Evolutionary conservation across 2,888 invertebrate species (phyloP).

Genomic region (Phaedon cochleariae): DNA sequence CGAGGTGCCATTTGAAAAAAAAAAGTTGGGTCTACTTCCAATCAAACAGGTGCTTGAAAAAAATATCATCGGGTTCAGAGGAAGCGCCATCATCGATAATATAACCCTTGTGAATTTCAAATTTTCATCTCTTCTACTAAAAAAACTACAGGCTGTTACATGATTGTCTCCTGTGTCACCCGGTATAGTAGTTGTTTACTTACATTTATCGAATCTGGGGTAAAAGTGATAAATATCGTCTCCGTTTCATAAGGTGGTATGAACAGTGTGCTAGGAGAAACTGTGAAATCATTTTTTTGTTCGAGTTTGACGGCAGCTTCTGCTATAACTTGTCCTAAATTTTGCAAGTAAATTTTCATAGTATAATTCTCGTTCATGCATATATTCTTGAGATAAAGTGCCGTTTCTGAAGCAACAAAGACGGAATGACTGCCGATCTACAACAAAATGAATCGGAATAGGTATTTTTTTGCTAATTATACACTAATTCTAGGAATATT

Average conservation of each 20-base stretch:
- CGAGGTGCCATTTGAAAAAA: no score
- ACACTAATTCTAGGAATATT: no score
- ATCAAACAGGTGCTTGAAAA: no score
- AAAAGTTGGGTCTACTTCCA: no score
- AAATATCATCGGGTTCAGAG: no score
- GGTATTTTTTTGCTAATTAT: no score
- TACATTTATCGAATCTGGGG: conserved; percentile 60
- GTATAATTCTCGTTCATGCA: conserved; percentile 54
- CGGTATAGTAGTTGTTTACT: no score
- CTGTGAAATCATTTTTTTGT: conserved; percentile 49
- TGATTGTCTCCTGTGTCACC: no score
- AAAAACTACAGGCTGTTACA: conserved; percentile 32
- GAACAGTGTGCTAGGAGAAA: conserved; percentile 51
- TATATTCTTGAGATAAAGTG: conserved; percentile 59
- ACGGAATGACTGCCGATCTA: conserved; percentile 57
- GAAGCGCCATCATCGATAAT: no score
- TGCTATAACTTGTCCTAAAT: conserved; percentile 58
- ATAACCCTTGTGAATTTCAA: no score
- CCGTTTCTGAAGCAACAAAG: conserved; percentile 55
- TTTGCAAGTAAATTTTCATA: conserved; percentile 58
- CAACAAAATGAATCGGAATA: conserved; percentile 23
- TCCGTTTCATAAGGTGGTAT: conserved; percentile 57
- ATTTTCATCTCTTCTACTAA: conserved; percentile 12
- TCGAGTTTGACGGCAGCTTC: conserved; percentile 47
- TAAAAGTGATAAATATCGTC: conserved; percentile 58